Conservation (phyloP, 1,140 invertebrate species). For the Rhagoletis zephyria region DNA sequence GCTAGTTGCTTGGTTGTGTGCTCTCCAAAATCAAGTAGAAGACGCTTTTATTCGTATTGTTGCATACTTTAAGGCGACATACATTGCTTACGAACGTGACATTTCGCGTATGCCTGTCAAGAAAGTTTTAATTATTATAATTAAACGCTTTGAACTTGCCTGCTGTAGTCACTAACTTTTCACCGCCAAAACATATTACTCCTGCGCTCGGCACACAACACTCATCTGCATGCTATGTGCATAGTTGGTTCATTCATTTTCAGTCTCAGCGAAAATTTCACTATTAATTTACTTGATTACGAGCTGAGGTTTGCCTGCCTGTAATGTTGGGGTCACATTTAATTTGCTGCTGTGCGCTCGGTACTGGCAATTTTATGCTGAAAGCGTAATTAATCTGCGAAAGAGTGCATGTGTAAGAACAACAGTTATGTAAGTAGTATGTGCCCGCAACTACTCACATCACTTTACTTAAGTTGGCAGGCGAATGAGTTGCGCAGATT, state of each 20-base stretch:
- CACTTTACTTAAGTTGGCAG: background rate
- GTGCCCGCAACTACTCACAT: background rate
- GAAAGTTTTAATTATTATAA: slow-evolving; percentile 60
- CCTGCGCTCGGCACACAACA: background rate
- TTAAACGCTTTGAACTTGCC: slow-evolving; percentile 58
- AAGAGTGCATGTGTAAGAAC: background rate
- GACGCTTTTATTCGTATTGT: background rate
- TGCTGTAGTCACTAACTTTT: slow-evolving; percentile 53
- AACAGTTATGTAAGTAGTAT: background rate
- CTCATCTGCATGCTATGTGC: slow-evolving; percentile 9
- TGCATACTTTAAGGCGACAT: slow-evolving; percentile 8
- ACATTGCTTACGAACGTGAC: slow-evolving; percentile 47
- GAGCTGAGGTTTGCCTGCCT: slow-evolving; percentile 5
- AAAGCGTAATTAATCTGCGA: slow-evolving; percentile 42
- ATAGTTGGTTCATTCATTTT: background rate
- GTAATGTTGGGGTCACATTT: background rate
- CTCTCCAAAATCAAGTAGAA: background rate
- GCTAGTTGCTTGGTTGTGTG: background rate
- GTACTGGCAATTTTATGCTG: slow-evolving; percentile 39
- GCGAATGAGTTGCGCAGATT: slow-evolving; percentile 10
- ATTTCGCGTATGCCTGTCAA: slow-evolving; percentile 55
- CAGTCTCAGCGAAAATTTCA: background rate
- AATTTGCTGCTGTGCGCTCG: slow-evolving; percentile 7
- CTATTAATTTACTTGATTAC: slow-evolving; percentile 50
- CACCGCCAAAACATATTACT: slow-evolving; percentile 8